These are phyloP conservation scores for Andrena camellia DNA, from an alignment of 2,888 invertebrate genomes.

Conservation along the genomic window DNA sequence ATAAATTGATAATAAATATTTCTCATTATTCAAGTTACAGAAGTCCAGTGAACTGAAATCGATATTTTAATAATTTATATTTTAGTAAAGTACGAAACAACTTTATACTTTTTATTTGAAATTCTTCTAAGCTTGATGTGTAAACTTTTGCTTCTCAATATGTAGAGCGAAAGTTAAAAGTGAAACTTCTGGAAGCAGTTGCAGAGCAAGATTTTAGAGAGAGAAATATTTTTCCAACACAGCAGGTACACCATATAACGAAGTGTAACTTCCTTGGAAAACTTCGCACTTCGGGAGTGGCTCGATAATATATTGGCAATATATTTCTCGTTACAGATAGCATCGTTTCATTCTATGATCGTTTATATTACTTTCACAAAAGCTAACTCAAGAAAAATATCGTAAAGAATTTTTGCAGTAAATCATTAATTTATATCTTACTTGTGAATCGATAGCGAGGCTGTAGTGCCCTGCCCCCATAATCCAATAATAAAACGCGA, in stretches of 20 bases:
- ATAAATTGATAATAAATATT: too few relatives aligned
- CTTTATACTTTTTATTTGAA: too few relatives aligned
- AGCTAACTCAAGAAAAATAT: neutral
- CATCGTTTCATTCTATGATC: neutral
- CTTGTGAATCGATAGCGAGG: slow-evolving; percentile 2
- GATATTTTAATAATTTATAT: too few relatives aligned
- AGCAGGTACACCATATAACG: neutral
- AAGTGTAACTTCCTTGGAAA: neutral
- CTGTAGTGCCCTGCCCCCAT: neutral
- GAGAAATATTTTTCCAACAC: neutral
- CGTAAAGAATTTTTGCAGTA: neutral
- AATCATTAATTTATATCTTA: slow-evolving; percentile 2
- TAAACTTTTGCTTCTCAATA: neutral
- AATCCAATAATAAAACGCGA: slow-evolving; percentile 18
- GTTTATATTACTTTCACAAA: neutral
- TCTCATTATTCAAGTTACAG: too few relatives aligned
- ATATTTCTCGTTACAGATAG: neutral
- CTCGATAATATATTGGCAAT: neutral
- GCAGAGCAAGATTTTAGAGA: neutral
- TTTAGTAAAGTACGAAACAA: too few relatives aligned
- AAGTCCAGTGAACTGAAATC: too few relatives aligned
- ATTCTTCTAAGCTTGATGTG: too few relatives aligned
- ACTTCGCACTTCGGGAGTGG: neutral
- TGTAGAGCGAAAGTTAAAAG: too few relatives aligned
- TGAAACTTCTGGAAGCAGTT: too few relatives aligned